Percentiles rank a stretch among this genome's conserved stretches.
phyloP scores from a whole-genome alignment of 1,140 invertebrate genomes.

The Cherax destructor region DNA sequence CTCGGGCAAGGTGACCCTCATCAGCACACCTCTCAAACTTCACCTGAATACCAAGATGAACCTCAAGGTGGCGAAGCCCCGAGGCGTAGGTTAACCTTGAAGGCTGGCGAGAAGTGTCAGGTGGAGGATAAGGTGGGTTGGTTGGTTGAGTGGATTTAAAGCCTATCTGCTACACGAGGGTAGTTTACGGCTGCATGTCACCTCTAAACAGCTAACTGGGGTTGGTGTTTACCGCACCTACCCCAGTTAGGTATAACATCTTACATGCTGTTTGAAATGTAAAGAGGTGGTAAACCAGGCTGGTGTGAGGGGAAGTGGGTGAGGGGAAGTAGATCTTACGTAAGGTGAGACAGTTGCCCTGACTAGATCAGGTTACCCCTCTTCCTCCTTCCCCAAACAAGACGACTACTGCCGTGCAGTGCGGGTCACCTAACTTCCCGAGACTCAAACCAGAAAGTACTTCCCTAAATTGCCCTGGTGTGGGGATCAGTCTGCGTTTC shows the following conservation, averaged over 20 bases:
- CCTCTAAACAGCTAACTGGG: no score
- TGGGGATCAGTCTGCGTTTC: no score
- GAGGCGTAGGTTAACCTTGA: conserved; percentile 56
- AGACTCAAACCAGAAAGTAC: no score
- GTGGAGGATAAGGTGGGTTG: neutral
- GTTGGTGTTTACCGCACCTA: no score
- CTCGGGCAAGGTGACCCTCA: conserved; percentile 24
- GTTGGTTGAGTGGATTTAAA: neutral
- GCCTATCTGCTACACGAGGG: no score
- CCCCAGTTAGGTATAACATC: no score
- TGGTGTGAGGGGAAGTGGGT: neutral
- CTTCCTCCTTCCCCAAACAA: no score
- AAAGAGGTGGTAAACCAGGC: neutral
- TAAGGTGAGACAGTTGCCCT: conserved; percentile 29
- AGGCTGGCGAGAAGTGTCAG: neutral
- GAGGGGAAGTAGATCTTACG: neutral
- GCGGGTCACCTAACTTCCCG: no score
- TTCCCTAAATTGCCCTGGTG: no score
- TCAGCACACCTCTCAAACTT: neutral
- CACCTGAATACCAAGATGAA: conserved; percentile 12
- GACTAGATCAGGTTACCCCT: conserved; percentile 10
- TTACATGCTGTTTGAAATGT: no score
- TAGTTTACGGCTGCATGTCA: no score
- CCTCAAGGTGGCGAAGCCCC: neutral
- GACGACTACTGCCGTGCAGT: no score